Base-by-base conservation (phyloP, 2,113 vertebrate genomes). In the Falcunculus frontatus region DNA sequence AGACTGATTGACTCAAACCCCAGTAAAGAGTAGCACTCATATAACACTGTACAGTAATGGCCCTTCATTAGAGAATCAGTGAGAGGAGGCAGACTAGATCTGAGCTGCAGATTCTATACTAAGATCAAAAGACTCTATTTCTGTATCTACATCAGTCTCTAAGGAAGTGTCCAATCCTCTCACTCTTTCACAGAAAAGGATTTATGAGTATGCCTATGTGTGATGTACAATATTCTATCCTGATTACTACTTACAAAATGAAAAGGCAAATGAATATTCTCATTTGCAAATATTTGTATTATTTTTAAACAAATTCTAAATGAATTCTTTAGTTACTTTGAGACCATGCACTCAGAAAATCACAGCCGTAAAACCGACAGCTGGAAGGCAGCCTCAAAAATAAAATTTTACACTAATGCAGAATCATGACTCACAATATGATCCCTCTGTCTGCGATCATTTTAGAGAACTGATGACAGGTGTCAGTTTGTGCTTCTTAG, bases 371-470 rank as follows among this genome's bases (percentile, higher is more conserved):
- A 35, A 72, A 94, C 12, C 57, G 60, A 87, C 0, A 1, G 30
- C 60, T 76, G 65, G 49, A 87, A 96, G 46, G 63, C 78, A 91
- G 65, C 16, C 81, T 65, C 84, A 42, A 79, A 94, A 87, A 86
- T 63, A 89, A 88, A 76, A 79, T 56, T 49, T 60, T 91, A 84
- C 50, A 53, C 41, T 87, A 82, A 68, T 15, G 2, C 37, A 83
- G 80, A 93, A 83, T 62, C 44, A 63, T 83, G 87, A 88, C 63
- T 95, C 87, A 95, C 78, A 96, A 55, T 74, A 95, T 81, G 83
- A 78, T 95, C 70, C 30, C 59, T 83, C 78, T 93, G 35, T 50
- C 81, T 69, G 67, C 63, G 76, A 53, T 79, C 87, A 52, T 56
- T 90, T 86, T 63, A 80, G 63, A 90, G 35, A 95, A 78, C 68